Conservation (phyloP, 2,113 vertebrate genomes). For the Rhegmatorhina hoffmannsi region DNA sequence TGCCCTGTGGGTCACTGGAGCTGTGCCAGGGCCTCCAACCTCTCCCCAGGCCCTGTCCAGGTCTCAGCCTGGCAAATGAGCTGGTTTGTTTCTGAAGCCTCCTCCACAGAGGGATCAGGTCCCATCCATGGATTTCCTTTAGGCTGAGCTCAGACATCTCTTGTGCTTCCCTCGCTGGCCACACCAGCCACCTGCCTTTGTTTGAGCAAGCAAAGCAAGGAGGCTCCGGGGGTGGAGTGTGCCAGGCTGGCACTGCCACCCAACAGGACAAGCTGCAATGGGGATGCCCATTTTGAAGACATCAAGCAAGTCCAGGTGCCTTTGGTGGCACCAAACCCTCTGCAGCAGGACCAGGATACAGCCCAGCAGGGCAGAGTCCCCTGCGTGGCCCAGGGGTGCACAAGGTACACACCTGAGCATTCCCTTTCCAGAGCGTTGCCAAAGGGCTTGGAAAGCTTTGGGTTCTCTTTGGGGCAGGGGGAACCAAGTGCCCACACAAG, state of each 20-base stretch:
- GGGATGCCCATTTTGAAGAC: background rate
- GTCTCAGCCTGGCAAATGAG: background rate
- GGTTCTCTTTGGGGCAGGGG: background rate
- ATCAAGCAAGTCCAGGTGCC: rapidly evolving
- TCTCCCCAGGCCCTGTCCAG: background rate
- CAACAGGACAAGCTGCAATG: background rate
- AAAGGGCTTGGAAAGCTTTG: background rate
- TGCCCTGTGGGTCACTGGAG: rapidly evolving
- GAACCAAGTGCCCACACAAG: background rate
- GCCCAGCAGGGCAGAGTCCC: background rate
- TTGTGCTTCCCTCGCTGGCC: rapidly evolving
- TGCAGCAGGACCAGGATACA: background rate
- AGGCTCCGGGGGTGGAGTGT: background rate
- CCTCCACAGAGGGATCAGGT: background rate
- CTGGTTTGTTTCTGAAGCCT: background rate
- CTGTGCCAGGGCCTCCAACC: background rate
- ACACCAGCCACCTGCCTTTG: background rate
- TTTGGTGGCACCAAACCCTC: background rate
- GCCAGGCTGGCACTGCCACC: background rate
- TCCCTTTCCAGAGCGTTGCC: background rate
- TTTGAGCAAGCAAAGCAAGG: background rate
- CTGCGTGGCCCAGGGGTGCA: too few species aligned
- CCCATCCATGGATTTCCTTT: background rate
- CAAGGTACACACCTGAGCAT: rapidly evolving
- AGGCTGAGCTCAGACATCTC: rapidly evolving